Evolutionary conservation across 2,797 vertebrate species (phyloP), one percentile per base, ranked within the genome.

Genomic region (Rallus crepitans): DNA sequence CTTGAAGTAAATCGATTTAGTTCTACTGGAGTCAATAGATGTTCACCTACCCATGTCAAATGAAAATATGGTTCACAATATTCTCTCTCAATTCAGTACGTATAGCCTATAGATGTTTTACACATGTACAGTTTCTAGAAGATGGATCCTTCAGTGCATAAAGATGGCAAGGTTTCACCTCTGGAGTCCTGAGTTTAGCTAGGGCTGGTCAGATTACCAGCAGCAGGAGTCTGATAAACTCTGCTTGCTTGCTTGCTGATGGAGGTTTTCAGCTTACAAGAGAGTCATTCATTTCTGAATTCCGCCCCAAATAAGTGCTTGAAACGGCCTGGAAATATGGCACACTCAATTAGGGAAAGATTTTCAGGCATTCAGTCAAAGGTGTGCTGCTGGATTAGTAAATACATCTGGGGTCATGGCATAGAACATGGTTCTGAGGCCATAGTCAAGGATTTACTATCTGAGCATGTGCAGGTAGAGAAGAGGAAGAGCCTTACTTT

Each of bases 91-190:
- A 35, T 1, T 12, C 40, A 9, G 25, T 71, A 56, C 6, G 2
- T 37, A 12, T 17, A 66, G 30, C 27, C 76, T 21, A 19, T 15
- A 60, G 76, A 59, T 90, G 37, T 96, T 97, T 94, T 72, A 94
- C 59, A 89, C 64, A 80, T 48, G 61, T 52, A 48, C 39, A 57
- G 2, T 70, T 82, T 85, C 30, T 15, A 78, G 64, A 40, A 87
- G 63, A 76, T 30, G 45, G 56, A 68, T 35, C 15, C 21, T 80
- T 61, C 27, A 21, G 33, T 73, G 50, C 72, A 91, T 84, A 63
- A 87, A 52, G 3, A 12, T 0, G 1, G 45, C 76, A 84, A 78
- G 3, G 6, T 95, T 96, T 95, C 88, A 70, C 35, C 53, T 31
- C 2, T 20, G 27, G 35, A 90, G 27, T 68, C 42, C 82, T 61